phyloP scores from a whole-genome alignment of 2,113 vertebrate species.

The Macroglossus sobrinus region DNA sequence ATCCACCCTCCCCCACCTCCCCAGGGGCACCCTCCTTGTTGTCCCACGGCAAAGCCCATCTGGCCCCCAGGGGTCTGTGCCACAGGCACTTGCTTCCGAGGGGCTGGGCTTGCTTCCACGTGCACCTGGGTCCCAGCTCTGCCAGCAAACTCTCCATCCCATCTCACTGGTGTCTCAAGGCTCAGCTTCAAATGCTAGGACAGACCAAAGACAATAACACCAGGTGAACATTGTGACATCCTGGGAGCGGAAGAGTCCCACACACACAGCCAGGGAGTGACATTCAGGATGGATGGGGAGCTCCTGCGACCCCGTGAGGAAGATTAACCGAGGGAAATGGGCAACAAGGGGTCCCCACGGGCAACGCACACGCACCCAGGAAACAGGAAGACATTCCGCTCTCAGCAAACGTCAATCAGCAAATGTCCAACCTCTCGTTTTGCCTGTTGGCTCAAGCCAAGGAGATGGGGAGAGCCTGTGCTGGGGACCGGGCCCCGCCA shows the following conservation, averaged over 20 bases:
- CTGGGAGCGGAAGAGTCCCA: neutral
- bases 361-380: neutral
- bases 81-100: too few species aligned
- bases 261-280: neutral
- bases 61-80: neutral
- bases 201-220: neutral
- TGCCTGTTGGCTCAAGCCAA: neutral
- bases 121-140: neutral
- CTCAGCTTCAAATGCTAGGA: neutral
- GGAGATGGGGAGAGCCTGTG: neutral
- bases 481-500: neutral
- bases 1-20: neutral
- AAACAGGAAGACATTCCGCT: neutral
- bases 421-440: neutral
- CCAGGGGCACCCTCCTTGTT: neutral
- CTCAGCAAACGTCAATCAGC: too few species aligned
- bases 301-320: neutral
- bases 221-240: neutral
- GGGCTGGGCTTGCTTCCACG: neutral
- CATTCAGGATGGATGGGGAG: neutral
- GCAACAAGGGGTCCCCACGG: accelerated
- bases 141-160: neutral
- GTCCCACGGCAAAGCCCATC: neutral
- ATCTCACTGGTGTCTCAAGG: neutral
- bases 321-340: neutral